Conservation (phyloP, 2,797 vertebrate species). For the Todus mexicanus region DNA sequence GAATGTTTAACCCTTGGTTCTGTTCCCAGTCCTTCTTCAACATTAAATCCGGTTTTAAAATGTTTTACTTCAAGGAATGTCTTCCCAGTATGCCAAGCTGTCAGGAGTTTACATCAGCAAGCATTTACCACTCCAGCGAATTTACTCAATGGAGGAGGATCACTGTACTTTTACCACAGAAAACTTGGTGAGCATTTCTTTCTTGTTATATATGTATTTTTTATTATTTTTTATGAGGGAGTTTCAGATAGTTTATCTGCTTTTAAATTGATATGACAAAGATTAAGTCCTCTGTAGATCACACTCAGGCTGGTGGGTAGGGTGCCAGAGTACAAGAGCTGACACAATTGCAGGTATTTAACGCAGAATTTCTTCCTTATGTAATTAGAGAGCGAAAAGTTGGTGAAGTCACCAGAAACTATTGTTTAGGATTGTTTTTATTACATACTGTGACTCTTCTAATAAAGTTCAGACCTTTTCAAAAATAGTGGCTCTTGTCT, state of each 20-base stretch:
- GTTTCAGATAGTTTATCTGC: neutral
- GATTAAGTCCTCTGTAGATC: neutral
- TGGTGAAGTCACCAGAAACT: conserved; percentile 21
- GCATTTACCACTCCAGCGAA: conserved; percentile 95
- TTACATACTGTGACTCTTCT: neutral
- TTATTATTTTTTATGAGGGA: neutral
- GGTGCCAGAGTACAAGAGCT: neutral
- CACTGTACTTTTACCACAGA: conserved; percentile 90
- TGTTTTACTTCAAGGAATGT: conserved; percentile 83
- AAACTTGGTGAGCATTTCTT: conserved; percentile 87
- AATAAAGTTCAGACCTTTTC: conserved; percentile 1
- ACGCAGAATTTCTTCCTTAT: neutral
- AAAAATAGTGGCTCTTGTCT: neutral
- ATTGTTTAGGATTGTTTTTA: conserved; percentile 31
- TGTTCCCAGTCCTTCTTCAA: neutral
- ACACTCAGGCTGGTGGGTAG: neutral
- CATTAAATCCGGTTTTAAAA: conserved; percentile 6
- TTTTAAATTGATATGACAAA: neutral
- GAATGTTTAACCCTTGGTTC: neutral
- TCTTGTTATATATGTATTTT: neutral
- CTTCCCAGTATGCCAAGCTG: conserved; percentile 98
- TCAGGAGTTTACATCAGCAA: conserved; percentile 94
- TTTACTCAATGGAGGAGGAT: conserved; percentile 94
- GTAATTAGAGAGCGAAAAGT: neutral
- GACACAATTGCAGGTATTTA: neutral